These are phyloP conservation scores for Perdita meconis DNA, from an alignment of 2,888 invertebrate genomes.

Conservation along the genomic window DNA sequence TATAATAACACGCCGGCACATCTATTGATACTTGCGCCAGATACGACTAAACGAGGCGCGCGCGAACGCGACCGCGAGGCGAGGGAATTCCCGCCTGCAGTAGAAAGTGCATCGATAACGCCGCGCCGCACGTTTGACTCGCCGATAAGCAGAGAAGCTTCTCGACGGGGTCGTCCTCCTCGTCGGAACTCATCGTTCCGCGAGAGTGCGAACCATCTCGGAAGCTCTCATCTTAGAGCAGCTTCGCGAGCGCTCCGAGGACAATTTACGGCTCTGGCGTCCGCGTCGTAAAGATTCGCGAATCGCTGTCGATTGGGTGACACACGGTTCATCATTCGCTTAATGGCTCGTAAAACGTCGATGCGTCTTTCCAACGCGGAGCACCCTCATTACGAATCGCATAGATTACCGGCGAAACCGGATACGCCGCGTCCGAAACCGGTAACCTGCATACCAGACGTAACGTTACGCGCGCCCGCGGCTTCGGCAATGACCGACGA, in stretches of 20 bases:
- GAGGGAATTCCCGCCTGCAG: neutral
- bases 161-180: neutral
- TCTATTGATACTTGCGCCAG: constrained; percentile 42
- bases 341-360: constrained; percentile 46
- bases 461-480: constrained; percentile 24
- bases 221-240: too few relatives aligned
- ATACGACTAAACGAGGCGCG: constrained; percentile 37
- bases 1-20: constrained; percentile 23
- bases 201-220: neutral
- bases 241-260: too few relatives aligned
- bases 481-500: constrained; percentile 36
- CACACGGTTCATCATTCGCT: constrained; percentile 34
- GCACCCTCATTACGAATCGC: constrained; percentile 45
- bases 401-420: constrained; percentile 40
- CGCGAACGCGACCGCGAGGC: neutral
- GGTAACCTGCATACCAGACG: constrained; percentile 64
- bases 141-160: neutral
- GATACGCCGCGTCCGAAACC: constrained; percentile 53
- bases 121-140: neutral
- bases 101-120: constrained; percentile 20
- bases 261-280: too few relatives aligned
- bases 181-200: too few relatives aligned
- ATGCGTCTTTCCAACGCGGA: constrained; percentile 10
- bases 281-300: constrained; percentile 6
- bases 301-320: constrained; percentile 29